Conservation (phyloP, 2,888 invertebrate species). For the Steromphala cineraria region DNA sequence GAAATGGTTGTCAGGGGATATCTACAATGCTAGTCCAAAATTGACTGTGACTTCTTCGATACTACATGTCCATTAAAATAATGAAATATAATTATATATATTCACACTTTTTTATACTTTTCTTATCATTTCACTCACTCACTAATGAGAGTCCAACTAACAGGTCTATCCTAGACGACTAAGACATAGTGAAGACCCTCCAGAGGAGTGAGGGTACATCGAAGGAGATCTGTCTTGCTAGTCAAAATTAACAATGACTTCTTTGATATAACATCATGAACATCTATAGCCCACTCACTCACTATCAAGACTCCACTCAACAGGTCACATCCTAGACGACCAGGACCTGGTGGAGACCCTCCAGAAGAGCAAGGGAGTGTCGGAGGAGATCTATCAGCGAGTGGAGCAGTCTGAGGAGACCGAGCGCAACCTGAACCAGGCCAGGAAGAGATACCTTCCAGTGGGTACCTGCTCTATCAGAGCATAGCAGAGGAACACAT, state of each 20-base stretch:
- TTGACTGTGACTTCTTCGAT: no score
- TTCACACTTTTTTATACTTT: no score
- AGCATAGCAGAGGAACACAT: not conserved
- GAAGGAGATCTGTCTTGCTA: constrained; percentile 68
- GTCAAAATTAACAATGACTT: no score
- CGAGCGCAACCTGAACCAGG: constrained; percentile 70
- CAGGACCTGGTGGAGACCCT: constrained; percentile 72
- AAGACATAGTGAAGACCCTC: constrained; percentile 71
- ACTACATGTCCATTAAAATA: no score
- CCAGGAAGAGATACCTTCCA: constrained; percentile 71
- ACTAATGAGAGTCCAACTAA: no score
- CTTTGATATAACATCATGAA: no score
- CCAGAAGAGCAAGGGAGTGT: constrained; percentile 72
- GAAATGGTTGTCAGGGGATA: no score
- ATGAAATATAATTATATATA: no score
- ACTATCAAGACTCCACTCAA: no score
- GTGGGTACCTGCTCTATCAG: constrained; percentile 52
- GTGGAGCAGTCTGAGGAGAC: constrained; percentile 72
- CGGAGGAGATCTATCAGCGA: constrained; percentile 69
- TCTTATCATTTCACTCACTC: no score
- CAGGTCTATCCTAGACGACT: constrained; percentile 74
- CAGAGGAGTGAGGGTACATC: constrained; percentile 73
- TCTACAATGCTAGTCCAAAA: no score
- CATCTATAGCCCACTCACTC: no score
- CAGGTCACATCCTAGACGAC: constrained; percentile 74